These are phyloP conservation scores for Lottia scabra DNA, from an alignment of 2,888 invertebrate genomes.

Conservation along the genomic window DNA sequence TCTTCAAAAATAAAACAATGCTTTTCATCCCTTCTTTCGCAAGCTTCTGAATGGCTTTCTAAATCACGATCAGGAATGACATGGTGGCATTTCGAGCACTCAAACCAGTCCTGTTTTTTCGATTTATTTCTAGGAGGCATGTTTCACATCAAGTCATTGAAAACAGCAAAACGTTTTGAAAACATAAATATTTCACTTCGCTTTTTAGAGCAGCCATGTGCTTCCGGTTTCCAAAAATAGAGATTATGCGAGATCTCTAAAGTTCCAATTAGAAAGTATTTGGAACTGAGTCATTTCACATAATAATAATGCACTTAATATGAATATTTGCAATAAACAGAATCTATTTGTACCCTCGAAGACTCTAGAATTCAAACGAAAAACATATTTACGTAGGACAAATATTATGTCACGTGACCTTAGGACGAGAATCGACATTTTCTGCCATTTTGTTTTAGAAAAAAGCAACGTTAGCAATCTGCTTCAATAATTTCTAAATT, in stretches of 20 bases:
- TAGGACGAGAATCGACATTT: not conserved
- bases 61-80: slow-evolving; percentile 39
- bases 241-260: not conserved
- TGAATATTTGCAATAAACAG: too few relatives aligned
- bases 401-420: slow-evolving; percentile 2
- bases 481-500: not conserved
- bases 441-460: not conserved
- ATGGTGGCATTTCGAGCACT: slow-evolving; percentile 42
- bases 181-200: not conserved
- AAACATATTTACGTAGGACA: not conserved
- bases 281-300: too few relatives aligned
- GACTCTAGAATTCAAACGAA: too few relatives aligned
- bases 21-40: slow-evolving; percentile 20
- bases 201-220: slow-evolving; percentile 2
- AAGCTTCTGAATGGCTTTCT: slow-evolving; percentile 39
- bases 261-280: too few relatives aligned
- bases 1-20: slow-evolving; percentile 36
- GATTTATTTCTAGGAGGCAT: slow-evolving; percentile 32
- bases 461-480: not conserved
- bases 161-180: not conserved
- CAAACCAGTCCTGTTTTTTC: slow-evolving; percentile 40
- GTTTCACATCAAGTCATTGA: slow-evolving; percentile 21
- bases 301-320: too few relatives aligned
- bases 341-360: too few relatives aligned
- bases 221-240: slow-evolving; percentile 4